phyloP scores from a whole-genome alignment of 2,888 invertebrate species.

The Acanthopleura granulata region DNA sequence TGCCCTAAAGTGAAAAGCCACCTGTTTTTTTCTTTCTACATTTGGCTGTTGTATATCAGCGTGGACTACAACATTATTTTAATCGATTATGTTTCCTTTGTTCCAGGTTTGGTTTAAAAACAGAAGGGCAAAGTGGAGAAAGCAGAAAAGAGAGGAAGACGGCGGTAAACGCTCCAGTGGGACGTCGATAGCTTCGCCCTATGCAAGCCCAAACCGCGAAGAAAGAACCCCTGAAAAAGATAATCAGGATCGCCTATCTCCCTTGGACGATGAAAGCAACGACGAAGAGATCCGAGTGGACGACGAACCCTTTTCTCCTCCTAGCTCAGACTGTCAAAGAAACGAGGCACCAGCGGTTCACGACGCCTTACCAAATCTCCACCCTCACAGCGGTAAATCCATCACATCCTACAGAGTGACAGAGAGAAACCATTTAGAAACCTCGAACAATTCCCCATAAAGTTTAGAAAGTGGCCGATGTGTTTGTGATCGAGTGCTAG shows the following conservation, averaged over 20 bases:
- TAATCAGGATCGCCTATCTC: neutral
- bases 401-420: neutral
- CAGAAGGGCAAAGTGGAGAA: slow-evolving; percentile 94
- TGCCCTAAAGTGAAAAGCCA: too few species aligned
- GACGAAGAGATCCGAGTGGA: slow-evolving; percentile 2
- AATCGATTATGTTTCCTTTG: too few species aligned
- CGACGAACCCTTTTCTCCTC: neutral
- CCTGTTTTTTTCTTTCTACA: too few species aligned
- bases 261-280: neutral
- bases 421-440: slow-evolving; percentile 4
- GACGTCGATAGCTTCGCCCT: neutral
- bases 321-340: neutral
- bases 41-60: too few species aligned
- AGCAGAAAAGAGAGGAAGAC: slow-evolving; percentile 84
- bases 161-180: slow-evolving; percentile 34
- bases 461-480: neutral
- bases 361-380: slow-evolving; percentile 1
- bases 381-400: neutral
- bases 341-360: neutral
- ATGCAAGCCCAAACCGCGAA: neutral
- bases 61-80: too few species aligned
- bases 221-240: neutral
- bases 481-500: too few species aligned
- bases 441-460: neutral
- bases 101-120: slow-evolving; percentile 97